Percentiles rank a stretch among this genome's conserved stretches.
Evolutionary conservation across 2,888 invertebrate species (phyloP).

Genomic region (Chaetoderma sp.): DNA sequence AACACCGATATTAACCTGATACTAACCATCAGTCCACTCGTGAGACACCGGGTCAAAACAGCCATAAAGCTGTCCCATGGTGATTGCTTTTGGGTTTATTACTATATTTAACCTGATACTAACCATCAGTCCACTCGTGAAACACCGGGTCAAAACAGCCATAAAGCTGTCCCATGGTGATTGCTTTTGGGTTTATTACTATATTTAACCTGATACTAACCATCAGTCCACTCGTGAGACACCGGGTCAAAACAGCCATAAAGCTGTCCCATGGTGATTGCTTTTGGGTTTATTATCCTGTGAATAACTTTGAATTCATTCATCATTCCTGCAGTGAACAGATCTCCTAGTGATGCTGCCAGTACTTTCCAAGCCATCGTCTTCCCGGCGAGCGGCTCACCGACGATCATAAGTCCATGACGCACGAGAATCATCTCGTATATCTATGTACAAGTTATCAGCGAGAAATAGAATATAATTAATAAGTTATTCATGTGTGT

Average conservation of each 20-base stretch:
- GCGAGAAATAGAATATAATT: too few relatives aligned
- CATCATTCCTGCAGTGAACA: conserved; percentile 60
- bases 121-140: too few relatives aligned
- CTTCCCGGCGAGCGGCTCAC: conserved; percentile 70
- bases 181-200: too few relatives aligned
- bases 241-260: conserved; percentile 70
- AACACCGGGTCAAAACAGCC: too few relatives aligned
- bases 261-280: conserved; percentile 70
- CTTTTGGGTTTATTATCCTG: conserved; percentile 69
- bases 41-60: conserved; percentile 92
- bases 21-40: conserved; percentile 75
- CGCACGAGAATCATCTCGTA: conserved; percentile 71
- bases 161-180: too few relatives aligned
- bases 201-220: conserved; percentile 41
- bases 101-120: too few relatives aligned
- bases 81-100: conserved; percentile 94
- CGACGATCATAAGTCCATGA: conserved; percentile 70
- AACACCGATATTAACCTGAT: too few relatives aligned
- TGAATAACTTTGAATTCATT: conserved; percentile 64
- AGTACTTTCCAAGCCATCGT: conserved; percentile 68
- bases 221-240: conserved; percentile 70
- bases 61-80: conserved; percentile 92
- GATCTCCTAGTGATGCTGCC: conserved; percentile 66
- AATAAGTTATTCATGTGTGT: too few relatives aligned
- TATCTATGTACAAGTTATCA: conserved; percentile 57